Conservation (phyloP, 2,113 vertebrate species). For the Ctenomys sociabilis region DNA sequence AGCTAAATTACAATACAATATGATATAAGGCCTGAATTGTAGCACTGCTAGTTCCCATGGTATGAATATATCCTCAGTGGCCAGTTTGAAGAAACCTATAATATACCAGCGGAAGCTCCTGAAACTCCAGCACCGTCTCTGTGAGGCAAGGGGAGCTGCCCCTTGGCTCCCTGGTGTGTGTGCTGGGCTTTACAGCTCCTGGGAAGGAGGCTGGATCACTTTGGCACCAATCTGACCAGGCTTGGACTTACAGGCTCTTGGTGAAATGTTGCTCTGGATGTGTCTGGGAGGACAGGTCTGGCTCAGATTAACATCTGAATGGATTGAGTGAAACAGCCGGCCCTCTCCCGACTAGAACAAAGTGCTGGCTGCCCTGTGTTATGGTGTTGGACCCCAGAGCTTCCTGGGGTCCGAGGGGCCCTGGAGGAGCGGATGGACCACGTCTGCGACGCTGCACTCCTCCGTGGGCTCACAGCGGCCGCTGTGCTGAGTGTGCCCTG, state of each 20-base stretch:
- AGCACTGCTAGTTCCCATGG: background rate
- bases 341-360: background rate
- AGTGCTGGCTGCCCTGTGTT: background rate
- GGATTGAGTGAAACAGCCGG: background rate
- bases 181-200: background rate
- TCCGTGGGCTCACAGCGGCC: background rate
- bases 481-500: background rate
- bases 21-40: background rate
- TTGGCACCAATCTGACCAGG: background rate
- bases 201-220: too few relatives aligned
- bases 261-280: background rate
- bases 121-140: background rate
- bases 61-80: accelerated
- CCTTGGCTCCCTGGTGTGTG: background rate
- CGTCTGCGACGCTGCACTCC: background rate
- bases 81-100: background rate
- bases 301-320: background rate
- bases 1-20: background rate
- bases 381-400: background rate
- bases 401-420: background rate
- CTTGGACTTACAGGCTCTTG: background rate
- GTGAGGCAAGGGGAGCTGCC: accelerated
- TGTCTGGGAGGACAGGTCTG: background rate
- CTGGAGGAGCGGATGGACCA: background rate
- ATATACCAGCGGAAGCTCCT: background rate